Evolutionary conservation across 92 coral and sea anemone species (phyloP).

Genomic region (Palythoa caribaeorum): DNA sequence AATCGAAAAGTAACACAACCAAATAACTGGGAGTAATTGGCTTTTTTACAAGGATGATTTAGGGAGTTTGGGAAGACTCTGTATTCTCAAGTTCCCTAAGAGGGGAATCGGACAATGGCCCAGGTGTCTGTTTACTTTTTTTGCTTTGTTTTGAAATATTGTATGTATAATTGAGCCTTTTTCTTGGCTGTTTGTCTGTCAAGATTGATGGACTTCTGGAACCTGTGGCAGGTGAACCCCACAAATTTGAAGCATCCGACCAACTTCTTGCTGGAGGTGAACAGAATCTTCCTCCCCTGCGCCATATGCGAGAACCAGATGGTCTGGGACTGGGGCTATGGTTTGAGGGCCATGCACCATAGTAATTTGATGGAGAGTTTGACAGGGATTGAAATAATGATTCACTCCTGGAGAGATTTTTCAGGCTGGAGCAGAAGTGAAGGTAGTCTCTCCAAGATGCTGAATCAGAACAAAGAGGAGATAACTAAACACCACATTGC

Average conservation of each 20-base stretch:
- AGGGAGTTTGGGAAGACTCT: not conserved
- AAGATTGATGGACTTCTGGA: slow-evolving; percentile 38
- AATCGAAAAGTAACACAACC: not conserved
- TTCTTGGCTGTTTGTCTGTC: slow-evolving; percentile 27
- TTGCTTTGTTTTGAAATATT: slow-evolving; percentile 25
- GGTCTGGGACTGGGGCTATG: slow-evolving; percentile 30
- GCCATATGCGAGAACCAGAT: slow-evolving; percentile 6
- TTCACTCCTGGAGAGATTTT: not conserved
- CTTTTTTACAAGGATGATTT: not conserved
- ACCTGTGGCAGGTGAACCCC: slow-evolving; percentile 35
- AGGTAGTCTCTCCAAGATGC: slow-evolving; percentile 48
- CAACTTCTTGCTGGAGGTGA: slow-evolving; percentile 25
- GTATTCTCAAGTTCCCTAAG: not conserved
- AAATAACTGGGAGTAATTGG: not conserved
- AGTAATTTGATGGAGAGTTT: not conserved
- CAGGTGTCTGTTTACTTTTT: slow-evolving; percentile 21
- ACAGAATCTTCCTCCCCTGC: slow-evolving; percentile 27
- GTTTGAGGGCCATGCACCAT: not conserved
- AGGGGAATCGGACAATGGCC: not conserved
- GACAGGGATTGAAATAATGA: too few species aligned
- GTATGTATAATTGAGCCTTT: slow-evolving; percentile 32
- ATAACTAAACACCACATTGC: slow-evolving; percentile 55
- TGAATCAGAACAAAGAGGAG: slow-evolving; percentile 58
- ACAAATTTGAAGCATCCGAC: slow-evolving; percentile 8
- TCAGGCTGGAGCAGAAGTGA: slow-evolving; percentile 65